Evolutionary conservation across 2,797 vertebrate species (phyloP).

Genomic region (Enteromius paludinosus): DNA sequence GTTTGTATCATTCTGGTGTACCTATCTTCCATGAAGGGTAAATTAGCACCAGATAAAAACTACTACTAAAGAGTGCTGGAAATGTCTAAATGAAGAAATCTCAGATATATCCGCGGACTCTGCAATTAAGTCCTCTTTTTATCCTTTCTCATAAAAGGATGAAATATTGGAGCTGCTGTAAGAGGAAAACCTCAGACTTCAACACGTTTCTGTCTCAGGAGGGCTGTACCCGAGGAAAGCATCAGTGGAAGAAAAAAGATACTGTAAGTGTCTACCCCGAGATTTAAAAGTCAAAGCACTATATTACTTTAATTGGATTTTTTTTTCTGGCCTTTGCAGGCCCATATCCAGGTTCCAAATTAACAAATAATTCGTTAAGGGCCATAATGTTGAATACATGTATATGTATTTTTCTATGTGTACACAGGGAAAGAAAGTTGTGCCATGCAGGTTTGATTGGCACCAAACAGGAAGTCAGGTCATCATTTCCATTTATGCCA

Average conservation of each 20-base stretch:
- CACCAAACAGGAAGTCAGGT: constrained; percentile 96
- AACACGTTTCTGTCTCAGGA: constrained; percentile 96
- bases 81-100: constrained; percentile 7
- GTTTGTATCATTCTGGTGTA: constrained; percentile 87
- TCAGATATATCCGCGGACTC: not conserved
- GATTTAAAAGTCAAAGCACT: constrained; percentile 14
- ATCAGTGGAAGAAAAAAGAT: constrained; percentile 92
- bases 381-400: not conserved
- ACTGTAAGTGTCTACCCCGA: constrained; percentile 73
- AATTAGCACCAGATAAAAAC: not conserved
- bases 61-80: not conserved
- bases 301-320: not conserved
- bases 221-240: constrained; percentile 88
- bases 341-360: not conserved
- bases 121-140: constrained; percentile 21
- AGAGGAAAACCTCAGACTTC: constrained; percentile 97
- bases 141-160: constrained; percentile 79
- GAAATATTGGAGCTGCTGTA: constrained; percentile 99
- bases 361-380: not conserved
- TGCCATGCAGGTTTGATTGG: constrained; percentile 97
- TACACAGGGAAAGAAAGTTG: constrained; percentile 83
- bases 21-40: constrained; percentile 84
- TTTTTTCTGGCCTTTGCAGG: not conserved
- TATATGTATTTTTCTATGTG: constrained; percentile 18
- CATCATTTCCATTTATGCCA: constrained; percentile 95